A percentile compares a stretch with the other conserved stretches of the same genome.
Conservation (phyloP, 92 coral and sea anemone species). For the Actinostola sp. region DNA sequence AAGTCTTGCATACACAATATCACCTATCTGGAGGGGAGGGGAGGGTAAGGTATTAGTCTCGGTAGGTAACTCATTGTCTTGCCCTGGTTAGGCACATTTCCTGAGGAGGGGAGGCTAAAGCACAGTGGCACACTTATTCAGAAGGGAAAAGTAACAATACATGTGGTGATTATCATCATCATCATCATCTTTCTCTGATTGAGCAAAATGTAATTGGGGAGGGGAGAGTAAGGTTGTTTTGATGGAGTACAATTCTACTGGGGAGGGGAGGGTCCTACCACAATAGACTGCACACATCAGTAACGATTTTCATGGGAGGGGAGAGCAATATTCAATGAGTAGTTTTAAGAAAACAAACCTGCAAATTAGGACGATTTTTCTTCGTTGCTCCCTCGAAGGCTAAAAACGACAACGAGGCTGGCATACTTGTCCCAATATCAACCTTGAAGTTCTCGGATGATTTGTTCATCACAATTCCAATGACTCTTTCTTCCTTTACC, state of each 20-base stretch:
- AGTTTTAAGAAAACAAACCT: conserved; percentile 48
- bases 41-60: no score
- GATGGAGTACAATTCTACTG: background rate
- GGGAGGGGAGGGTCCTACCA: background rate
- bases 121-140: background rate
- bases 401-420: conserved; percentile 83
- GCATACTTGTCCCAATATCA: conserved; percentile 84
- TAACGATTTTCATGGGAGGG: background rate
- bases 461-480: conserved; percentile 83
- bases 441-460: conserved; percentile 89
- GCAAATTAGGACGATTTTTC: conserved; percentile 81
- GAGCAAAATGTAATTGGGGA: no score
- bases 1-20: conserved; percentile 86
- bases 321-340: background rate
- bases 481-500: conserved; percentile 86
- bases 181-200: no score
- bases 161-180: no score
- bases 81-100: no score
- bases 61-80: no score
- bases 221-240: no score
- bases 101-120: background rate
- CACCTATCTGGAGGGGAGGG: conserved; percentile 76
- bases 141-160: no score
- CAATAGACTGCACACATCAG: background rate
- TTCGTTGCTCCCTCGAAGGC: conserved; percentile 99